These are phyloP conservation scores for Ochropleura leucogaster DNA, from an alignment of 2,888 invertebrate species.

Conservation along the genomic window DNA sequence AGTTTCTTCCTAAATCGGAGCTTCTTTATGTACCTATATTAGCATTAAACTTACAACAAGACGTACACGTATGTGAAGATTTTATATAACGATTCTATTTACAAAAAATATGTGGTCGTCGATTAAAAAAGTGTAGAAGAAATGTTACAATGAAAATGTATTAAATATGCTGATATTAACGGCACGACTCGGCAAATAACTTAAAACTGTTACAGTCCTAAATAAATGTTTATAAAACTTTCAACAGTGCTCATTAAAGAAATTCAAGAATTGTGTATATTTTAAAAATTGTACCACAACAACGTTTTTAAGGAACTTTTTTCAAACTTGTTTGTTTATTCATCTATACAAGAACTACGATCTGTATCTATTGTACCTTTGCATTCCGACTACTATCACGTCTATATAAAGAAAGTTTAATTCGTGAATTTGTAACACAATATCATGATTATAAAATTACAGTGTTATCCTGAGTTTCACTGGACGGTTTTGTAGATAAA, in stretches of 20 bases:
- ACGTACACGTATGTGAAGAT: slow-evolving; percentile 62
- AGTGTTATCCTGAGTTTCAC: slow-evolving; percentile 76
- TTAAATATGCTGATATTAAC: slow-evolving; percentile 46
- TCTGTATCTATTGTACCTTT: slow-evolving; percentile 60
- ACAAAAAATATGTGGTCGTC: slow-evolving; percentile 61
- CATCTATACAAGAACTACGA: slow-evolving; percentile 65
- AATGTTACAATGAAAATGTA: slow-evolving; percentile 52
- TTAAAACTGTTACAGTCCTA: slow-evolving; percentile 60
- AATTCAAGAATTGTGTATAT: slow-evolving; percentile 67
- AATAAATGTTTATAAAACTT: slow-evolving; percentile 68
- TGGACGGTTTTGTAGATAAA: slow-evolving; percentile 88
- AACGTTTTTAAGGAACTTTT: slow-evolving; percentile 81
- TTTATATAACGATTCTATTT: slow-evolving; percentile 58
- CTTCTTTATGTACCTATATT: slow-evolving; percentile 65
- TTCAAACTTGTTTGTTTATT: slow-evolving; percentile 62
- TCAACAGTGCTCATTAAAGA: slow-evolving; percentile 53
- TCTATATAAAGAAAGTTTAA: slow-evolving; percentile 63
- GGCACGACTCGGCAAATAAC: slow-evolving; percentile 48
- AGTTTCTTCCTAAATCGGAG: slow-evolving; percentile 63
- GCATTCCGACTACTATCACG: slow-evolving; percentile 65
- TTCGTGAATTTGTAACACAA: slow-evolving; percentile 61
- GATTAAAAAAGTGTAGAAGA: slow-evolving; percentile 55
- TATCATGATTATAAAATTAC: slow-evolving; percentile 73
- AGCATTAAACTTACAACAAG: slow-evolving; percentile 57
- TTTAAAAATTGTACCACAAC: slow-evolving; percentile 80